phyloP scores from a whole-genome alignment of 2,113 vertebrate species.

The Haemorhous mexicanus region DNA sequence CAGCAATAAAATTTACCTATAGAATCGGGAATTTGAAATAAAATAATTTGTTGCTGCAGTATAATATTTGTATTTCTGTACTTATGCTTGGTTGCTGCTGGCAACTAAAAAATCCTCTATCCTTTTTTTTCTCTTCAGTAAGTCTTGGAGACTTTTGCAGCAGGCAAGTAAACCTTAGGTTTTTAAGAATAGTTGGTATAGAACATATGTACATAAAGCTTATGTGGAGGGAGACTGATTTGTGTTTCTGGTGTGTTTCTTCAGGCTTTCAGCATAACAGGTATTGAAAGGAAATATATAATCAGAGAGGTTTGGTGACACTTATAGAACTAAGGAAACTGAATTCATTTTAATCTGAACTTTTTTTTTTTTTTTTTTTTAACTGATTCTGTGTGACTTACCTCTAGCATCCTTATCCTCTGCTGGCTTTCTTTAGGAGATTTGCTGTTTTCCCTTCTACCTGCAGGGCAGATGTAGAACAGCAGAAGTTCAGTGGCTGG shows the following conservation, averaged over 20 bases:
- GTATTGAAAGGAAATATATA: not conserved
- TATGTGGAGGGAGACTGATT: not conserved
- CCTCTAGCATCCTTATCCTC: not conserved
- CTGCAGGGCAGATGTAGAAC: not conserved
- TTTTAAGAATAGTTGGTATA: not conserved
- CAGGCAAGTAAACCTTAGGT: not conserved
- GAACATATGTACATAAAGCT: not conserved
- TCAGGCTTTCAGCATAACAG: not conserved
- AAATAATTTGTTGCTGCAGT: accelerated
- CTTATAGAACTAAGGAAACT: not conserved
- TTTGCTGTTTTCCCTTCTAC: not conserved
- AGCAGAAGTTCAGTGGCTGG: not conserved
- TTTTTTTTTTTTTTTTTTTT: not conserved
- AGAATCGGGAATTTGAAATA: not conserved
- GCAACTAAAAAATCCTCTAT: not conserved
- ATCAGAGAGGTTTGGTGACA: not conserved
- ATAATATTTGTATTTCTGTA: not conserved
- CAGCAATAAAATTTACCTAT: not conserved
- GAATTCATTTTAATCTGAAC: not conserved
- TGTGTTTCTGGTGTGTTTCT: not conserved
- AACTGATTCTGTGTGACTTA: not conserved
- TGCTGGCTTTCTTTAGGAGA: not conserved
- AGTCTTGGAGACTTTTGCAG: not conserved
- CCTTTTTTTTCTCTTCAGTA: not conserved
- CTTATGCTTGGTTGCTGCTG: not conserved